Evolutionary conservation across 2,797 vertebrate genomes (phyloP), one percentile per base, ranked within the genome.

Genomic region (Cynopterus sphinx): DNA sequence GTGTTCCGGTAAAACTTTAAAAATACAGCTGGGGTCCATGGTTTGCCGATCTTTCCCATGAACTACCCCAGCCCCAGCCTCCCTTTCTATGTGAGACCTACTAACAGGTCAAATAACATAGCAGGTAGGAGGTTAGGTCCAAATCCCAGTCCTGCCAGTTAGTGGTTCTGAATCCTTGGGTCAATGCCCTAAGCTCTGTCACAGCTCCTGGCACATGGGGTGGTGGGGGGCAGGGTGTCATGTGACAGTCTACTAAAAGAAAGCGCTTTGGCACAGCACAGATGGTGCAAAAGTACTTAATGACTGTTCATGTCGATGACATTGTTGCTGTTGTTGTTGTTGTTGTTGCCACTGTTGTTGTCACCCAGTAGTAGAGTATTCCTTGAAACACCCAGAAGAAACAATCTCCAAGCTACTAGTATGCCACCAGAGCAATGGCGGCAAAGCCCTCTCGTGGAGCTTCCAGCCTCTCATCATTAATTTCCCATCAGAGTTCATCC

Each of bases 401-500:
- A n/a, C 43, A 51, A 22, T 82, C 63, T 49, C 68, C 3, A 19
- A 53, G 31, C 67, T 53, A 22, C 87, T 28, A 33, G 46, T 5
- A 21, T 11, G 28, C 39, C 51, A 67, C 81, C 36, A 63, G 61
- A 41, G 33, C 33, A 7, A 9, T 1, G 39, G 31, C 15, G 49
- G 65, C 79, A 84, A 68, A 96, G 75, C 11, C 61, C 77, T 82
- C 90, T 61, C 0, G 0, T 11, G 9, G 83, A 78, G 43, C 33
- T 77, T 78, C 71, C 78, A 91, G 95, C 84, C 74, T 82, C 90
- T 97, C 90, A 90, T 91, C 88, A 93, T 96, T 91, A 94, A 97
- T 94, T 96, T 97, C 93, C 91, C 94, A 85, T 95, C 94, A 87
- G 89, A 92, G 94, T 96, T 95, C 90, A 96, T 87, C 77, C 59